phyloP scores from a whole-genome alignment of 2,797 vertebrate genomes.

The Notoglanidium macrostoma region DNA sequence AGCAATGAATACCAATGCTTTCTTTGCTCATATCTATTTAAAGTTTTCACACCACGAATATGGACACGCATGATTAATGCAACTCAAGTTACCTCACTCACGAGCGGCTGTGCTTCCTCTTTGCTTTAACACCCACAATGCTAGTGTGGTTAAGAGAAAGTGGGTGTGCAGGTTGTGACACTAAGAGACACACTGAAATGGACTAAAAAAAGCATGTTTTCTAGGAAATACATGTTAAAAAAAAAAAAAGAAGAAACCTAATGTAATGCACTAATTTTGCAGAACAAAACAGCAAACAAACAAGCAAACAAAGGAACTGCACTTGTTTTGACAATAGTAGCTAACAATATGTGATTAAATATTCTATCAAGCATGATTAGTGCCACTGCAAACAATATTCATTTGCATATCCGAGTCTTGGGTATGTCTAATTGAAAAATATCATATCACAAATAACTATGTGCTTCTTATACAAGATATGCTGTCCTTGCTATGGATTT shows the following conservation, averaged over 20 bases:
- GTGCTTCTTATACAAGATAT: neutral
- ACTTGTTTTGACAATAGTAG: neutral
- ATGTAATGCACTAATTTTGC: neutral
- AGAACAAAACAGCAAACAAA: neutral
- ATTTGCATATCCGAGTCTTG: neutral
- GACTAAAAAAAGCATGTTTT: slow-evolving; percentile 15
- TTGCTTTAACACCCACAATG: slow-evolving; percentile 14
- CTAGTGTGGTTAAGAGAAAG: slow-evolving; percentile 24
- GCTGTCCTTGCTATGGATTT: neutral
- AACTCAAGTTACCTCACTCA: slow-evolving; percentile 7
- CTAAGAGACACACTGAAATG: neutral
- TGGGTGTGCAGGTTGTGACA: slow-evolving; percentile 30
- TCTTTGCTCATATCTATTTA: neutral
- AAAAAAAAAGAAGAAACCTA: too few species aligned
- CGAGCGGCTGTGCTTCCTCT: slow-evolving; percentile 16
- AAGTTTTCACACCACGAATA: neutral
- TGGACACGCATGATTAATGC: neutral
- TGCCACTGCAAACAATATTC: neutral
- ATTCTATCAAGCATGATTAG: neutral
- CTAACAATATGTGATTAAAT: neutral
- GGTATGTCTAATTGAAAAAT: neutral
- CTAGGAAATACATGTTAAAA: slow-evolving; percentile 7
- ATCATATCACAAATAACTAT: neutral
- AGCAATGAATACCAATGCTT: neutral
- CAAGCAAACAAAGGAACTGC: neutral